These are phyloP conservation scores for Ranitomeya imitator DNA, from an alignment of 2,113 vertebrate species.

Conservation along the genomic window DNA sequence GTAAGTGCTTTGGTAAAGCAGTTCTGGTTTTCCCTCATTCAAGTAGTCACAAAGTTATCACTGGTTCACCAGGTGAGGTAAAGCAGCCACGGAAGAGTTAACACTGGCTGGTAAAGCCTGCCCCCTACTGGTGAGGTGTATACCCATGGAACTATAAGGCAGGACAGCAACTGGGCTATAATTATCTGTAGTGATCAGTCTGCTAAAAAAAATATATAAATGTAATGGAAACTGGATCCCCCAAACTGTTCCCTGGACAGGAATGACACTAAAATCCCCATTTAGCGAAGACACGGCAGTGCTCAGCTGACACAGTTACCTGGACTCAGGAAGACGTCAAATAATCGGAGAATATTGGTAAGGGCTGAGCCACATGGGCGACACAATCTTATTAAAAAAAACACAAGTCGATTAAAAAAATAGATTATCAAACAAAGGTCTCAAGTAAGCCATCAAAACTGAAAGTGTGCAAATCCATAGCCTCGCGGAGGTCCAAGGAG, in stretches of 20 bases:
- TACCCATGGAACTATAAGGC: background rate
- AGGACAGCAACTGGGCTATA: background rate
- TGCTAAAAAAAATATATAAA: background rate
- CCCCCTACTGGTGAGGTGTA: background rate
- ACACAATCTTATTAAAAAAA: constrained; percentile 13
- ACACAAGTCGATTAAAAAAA: constrained; percentile 12
- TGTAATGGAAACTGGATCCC: background rate
- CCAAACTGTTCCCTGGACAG: background rate
- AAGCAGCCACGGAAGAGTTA: background rate
- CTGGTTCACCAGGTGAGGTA: background rate
- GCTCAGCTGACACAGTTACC: constrained; percentile 32
- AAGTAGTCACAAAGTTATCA: background rate
- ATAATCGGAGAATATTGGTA: background rate
- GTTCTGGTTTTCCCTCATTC: background rate
- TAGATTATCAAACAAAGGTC: constrained; percentile 30
- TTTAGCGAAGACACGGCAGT: constrained; percentile 23
- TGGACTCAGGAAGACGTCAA: constrained; percentile 7
- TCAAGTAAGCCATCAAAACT: constrained; percentile 6
- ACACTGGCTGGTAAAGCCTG: background rate
- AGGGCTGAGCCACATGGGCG: background rate
- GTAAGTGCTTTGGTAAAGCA: background rate
- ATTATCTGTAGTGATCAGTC: background rate
- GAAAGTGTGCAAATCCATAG: constrained; percentile 50
- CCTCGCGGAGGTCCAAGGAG: constrained; percentile 4
- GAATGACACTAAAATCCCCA: background rate